Percentiles rank a stretch among this genome's conserved stretches.
phyloP scores from a whole-genome alignment of 2,113 vertebrate genomes.

The Delphinapterus leucas region DNA sequence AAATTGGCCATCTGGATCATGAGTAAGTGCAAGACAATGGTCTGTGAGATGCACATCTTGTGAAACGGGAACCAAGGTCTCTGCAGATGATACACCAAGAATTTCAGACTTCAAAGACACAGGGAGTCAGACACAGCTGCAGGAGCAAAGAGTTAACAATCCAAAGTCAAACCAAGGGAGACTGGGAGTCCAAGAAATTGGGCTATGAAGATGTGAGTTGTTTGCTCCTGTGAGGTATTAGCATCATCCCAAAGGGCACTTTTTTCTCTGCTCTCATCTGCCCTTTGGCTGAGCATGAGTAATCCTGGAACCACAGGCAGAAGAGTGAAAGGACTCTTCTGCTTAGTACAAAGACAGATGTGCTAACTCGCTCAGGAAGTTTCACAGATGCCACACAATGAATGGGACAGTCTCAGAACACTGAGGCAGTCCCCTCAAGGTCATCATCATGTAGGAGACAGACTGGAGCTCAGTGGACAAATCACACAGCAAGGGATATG shows the following conservation, averaged over 20 bases:
- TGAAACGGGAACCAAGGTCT: background rate
- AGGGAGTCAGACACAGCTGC: background rate
- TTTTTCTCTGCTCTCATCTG: background rate
- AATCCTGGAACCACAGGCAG: background rate
- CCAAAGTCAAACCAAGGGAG: background rate
- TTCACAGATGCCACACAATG: background rate
- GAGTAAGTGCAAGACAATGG: background rate
- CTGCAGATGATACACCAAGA: background rate
- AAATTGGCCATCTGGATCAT: background rate
- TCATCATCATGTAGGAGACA: background rate
- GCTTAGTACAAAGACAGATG: background rate
- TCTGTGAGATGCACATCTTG: background rate
- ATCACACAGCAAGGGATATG: background rate
- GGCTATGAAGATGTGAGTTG: background rate
- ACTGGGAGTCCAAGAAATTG: background rate
- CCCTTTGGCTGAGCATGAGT: background rate
- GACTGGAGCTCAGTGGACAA: background rate
- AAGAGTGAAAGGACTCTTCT: background rate
- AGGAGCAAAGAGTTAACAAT: background rate
- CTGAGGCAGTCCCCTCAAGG: background rate
- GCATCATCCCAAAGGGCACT: background rate
- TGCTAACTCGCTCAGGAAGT: background rate
- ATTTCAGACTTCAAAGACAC: background rate
- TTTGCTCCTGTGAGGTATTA: background rate
- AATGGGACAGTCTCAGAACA: background rate